These are phyloP conservation scores for Onychorhynchus coronatus DNA, from an alignment of 2,113 vertebrate genomes.

Conservation along the genomic window DNA sequence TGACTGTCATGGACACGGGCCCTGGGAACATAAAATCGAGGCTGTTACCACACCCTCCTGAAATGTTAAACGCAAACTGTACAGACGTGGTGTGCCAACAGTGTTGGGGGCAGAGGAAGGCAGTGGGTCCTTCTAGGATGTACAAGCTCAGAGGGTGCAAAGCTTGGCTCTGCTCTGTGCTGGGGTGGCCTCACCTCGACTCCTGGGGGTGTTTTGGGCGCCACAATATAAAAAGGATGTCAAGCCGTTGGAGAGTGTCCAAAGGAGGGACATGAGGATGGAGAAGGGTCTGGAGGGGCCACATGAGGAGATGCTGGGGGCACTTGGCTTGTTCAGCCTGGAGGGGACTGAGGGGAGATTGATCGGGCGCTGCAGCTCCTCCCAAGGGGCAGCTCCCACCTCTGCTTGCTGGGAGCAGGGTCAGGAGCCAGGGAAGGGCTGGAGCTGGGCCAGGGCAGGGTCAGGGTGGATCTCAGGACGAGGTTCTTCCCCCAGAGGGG, in stretches of 20 bases:
- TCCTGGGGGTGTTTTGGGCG: background rate
- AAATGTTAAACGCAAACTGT: background rate
- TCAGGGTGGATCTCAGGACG: fast-evolving
- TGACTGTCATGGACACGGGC: background rate
- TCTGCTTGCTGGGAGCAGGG: background rate
- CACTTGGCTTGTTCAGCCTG: background rate
- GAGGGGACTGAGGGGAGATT: background rate
- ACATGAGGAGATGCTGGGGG: fast-evolving
- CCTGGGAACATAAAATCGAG: background rate
- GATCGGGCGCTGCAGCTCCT: background rate
- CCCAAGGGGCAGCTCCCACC: background rate
- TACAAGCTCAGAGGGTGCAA: fast-evolving
- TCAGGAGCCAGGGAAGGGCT: fast-evolving
- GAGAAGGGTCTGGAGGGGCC: background rate
- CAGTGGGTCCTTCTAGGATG: background rate
- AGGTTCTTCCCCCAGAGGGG: background rate
- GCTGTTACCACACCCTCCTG: background rate
- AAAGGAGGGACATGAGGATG: background rate
- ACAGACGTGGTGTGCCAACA: background rate
- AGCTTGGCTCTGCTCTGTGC: background rate
- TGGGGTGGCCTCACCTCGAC: background rate
- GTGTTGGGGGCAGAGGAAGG: background rate
- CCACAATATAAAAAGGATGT: no score
- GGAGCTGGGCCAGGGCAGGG: background rate
- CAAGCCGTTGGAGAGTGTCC: background rate